phyloP scores from a whole-genome alignment of 2,888 invertebrate genomes.

The Dexiosoma caninum region DNA sequence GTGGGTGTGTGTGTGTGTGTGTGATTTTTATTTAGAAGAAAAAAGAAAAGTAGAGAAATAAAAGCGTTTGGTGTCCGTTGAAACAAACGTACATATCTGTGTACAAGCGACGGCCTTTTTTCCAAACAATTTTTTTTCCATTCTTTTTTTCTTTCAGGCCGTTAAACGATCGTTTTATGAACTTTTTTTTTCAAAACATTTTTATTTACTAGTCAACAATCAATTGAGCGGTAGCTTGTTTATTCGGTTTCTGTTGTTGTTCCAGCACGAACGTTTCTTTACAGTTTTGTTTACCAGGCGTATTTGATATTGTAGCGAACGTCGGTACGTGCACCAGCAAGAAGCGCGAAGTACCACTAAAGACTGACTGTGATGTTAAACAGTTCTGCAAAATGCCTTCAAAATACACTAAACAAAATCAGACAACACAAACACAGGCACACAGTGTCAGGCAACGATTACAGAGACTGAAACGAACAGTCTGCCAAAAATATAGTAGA shows the following conservation, averaged over 20 bases:
- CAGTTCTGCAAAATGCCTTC: constrained; percentile 75
- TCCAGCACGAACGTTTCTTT: constrained; percentile 41
- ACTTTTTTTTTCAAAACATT: not conserved
- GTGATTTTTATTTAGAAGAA: too few relatives aligned
- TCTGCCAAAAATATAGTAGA: constrained; percentile 17
- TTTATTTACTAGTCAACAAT: constrained; percentile 3
- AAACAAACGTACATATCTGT: not conserved
- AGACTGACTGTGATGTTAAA: constrained; percentile 74
- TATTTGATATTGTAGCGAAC: constrained; percentile 46
- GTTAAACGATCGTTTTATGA: not conserved
- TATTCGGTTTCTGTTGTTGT: constrained; percentile 24
- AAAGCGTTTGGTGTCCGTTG: not conserved
- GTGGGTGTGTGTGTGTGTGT: not conserved
- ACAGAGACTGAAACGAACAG: constrained; percentile 62
- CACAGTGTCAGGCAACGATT: constrained; percentile 59
- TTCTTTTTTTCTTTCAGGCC: not conserved
- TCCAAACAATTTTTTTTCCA: not conserved
- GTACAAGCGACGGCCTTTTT: constrained; percentile 53
- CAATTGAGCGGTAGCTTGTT: constrained; percentile 34
- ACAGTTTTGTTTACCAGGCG: not conserved
- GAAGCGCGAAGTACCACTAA: constrained; percentile 76
- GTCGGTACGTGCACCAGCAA: constrained; percentile 69
- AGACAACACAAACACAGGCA: constrained; percentile 8
- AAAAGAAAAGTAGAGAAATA: too few relatives aligned
- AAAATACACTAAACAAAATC: constrained; percentile 30